These are phyloP conservation scores for Trachymyrmex septentrionalis DNA, from an alignment of 1,140 invertebrate species.

Conservation along the genomic window DNA sequence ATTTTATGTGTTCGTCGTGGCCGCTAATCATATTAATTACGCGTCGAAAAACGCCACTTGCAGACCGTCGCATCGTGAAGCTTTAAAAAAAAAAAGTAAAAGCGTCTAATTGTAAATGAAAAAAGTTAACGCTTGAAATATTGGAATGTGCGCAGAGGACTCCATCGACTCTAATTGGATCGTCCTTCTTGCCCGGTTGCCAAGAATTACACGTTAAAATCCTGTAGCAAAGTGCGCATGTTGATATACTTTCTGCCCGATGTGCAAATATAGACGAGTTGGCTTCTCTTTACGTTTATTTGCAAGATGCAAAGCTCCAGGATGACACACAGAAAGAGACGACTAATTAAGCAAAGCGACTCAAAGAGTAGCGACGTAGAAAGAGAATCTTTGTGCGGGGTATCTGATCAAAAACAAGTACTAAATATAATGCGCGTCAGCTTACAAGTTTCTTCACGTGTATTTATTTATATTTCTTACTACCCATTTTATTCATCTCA, in stretches of 20 bases:
- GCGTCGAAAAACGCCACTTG: constrained; percentile 19
- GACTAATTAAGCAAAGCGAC: constrained; percentile 53
- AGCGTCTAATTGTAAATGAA: constrained; percentile 31
- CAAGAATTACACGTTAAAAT: constrained; percentile 52
- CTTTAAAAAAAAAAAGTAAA: constrained; percentile 29
- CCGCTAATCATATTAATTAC: constrained; percentile 49
- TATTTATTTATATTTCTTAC: neutral
- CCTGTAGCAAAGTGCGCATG: neutral
- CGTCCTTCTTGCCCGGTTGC: constrained; percentile 19
- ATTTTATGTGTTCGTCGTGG: constrained; percentile 22
- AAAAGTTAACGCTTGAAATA: constrained; percentile 44
- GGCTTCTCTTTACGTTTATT: constrained; percentile 39
- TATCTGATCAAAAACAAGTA: constrained; percentile 14
- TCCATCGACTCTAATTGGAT: constrained; percentile 50
- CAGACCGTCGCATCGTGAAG: constrained; percentile 7
- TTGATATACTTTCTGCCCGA: neutral
- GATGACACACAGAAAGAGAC: constrained; percentile 25
- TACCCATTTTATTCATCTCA: neutral
- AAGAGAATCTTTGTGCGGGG: neutral
- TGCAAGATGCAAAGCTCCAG: constrained; percentile 38
- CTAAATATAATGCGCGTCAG: neutral
- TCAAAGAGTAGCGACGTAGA: constrained; percentile 36
- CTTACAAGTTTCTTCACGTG: neutral
- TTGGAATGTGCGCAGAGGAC: neutral
- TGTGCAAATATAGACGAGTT: constrained; percentile 38